These are phyloP conservation scores for Stomatorhinus ivindoensis DNA, from an alignment of 2,113 vertebrate species.

Conservation along the genomic window DNA sequence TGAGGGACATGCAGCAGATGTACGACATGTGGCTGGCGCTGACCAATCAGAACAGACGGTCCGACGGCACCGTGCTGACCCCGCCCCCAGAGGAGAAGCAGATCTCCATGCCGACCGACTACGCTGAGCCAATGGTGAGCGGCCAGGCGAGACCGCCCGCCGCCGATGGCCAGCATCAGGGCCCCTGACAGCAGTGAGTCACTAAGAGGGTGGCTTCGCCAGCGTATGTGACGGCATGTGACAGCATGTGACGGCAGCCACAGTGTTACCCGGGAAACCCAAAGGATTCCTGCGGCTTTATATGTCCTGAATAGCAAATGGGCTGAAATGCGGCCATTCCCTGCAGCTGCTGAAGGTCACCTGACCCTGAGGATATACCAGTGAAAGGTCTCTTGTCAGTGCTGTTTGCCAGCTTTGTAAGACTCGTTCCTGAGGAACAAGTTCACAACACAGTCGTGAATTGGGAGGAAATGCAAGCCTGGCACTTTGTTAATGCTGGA, in stretches of 20 bases:
- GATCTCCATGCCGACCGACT: slow-evolving; percentile 93
- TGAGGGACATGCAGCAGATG: slow-evolving; percentile 97
- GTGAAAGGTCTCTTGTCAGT: neutral
- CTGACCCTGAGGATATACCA: neutral
- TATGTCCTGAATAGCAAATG: neutral
- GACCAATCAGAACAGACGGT: slow-evolving; percentile 80
- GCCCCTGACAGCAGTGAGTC: neutral
- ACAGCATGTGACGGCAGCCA: neutral
- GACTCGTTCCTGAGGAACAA: neutral
- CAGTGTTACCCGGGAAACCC: neutral
- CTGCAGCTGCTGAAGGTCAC: neutral
- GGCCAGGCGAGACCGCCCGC: neutral
- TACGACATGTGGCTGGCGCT: slow-evolving; percentile 96
- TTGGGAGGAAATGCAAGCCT: neutral
- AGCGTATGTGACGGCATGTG: neutral
- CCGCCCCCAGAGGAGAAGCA: slow-evolving; percentile 84
- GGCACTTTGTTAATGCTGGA: neutral
- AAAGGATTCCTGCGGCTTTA: neutral
- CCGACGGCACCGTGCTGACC: slow-evolving; percentile 71
- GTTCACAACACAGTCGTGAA: neutral
- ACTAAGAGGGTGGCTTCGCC: neutral
- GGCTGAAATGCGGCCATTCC: neutral
- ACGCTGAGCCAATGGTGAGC: slow-evolving; percentile 85
- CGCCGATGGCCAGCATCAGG: neutral
- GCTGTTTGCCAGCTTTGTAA: neutral